Evolutionary conservation across 2,888 invertebrate genomes (phyloP).

Genomic region (Phyllotreta striolata): DNA sequence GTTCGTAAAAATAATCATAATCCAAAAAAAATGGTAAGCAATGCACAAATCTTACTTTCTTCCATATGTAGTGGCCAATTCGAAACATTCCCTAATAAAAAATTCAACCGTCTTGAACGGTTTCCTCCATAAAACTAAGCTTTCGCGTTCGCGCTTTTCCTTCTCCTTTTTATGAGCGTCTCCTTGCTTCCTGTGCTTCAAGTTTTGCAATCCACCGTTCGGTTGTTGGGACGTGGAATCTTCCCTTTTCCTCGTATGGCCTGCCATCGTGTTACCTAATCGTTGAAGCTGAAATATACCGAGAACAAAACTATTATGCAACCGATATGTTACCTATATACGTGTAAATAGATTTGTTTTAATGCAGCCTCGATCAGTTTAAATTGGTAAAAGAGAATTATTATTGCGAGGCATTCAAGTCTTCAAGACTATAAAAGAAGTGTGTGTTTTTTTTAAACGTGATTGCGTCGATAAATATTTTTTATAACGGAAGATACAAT

Average conservation of each 20-base stretch:
- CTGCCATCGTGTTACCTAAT: slow-evolving; percentile 71
- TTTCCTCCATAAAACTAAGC: slow-evolving; percentile 81
- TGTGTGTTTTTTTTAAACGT: no score
- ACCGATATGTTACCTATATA: no score
- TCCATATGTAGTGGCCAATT: slow-evolving; percentile 68
- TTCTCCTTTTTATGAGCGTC: slow-evolving; percentile 55
- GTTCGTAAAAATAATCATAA: no score
- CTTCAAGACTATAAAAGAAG: no score
- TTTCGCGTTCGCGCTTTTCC: slow-evolving; percentile 68
- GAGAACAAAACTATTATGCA: no score
- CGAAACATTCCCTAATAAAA: slow-evolving; percentile 76
- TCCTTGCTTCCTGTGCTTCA: slow-evolving; percentile 39
- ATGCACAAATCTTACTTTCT: slow-evolving; percentile 62
- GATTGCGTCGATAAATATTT: no score
- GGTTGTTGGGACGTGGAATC: slow-evolving; percentile 35
- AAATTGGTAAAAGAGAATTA: no score
- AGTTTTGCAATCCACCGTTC: slow-evolving; percentile 43
- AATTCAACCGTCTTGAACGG: slow-evolving; percentile 83
- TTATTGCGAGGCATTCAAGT: no score
- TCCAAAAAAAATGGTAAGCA: no score
- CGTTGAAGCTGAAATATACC: slow-evolving; percentile 70
- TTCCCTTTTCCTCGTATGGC: slow-evolving; percentile 53
- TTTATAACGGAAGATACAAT: no score
- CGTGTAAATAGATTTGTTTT: no score
- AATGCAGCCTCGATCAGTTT: no score